phyloP scores from a whole-genome alignment of 2,797 vertebrate genomes.

The Pelodytes ibericus region DNA sequence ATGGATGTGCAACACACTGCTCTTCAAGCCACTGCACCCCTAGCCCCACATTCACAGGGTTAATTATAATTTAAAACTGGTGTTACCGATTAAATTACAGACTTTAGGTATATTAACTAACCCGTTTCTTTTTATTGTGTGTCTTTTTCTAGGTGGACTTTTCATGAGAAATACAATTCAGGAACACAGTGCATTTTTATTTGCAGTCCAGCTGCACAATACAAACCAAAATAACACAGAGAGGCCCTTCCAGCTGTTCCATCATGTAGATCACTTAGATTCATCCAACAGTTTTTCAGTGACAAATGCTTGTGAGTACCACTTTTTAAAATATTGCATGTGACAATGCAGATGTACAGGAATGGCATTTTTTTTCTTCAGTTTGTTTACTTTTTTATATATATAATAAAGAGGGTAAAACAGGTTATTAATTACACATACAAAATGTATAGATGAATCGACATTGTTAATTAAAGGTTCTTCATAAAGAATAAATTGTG shows the following conservation, averaged over 20 bases:
- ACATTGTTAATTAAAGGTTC: not conserved
- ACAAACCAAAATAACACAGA: slow-evolving; percentile 99
- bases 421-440: not conserved
- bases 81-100: not conserved
- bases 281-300: slow-evolving; percentile 99
- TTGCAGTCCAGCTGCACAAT: slow-evolving; percentile 99
- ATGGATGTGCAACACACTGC: no score
- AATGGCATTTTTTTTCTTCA: not conserved
- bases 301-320: slow-evolving; percentile 98
- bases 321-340: not conserved
- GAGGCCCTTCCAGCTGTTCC: slow-evolving; percentile 98
- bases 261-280: slow-evolving; percentile 98
- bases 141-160: slow-evolving; percentile 87
- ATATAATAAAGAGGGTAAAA: not conserved
- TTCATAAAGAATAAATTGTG: not conserved
- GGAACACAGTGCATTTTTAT: slow-evolving; percentile 98
- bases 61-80: not conserved
- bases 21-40: no score
- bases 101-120: not conserved
- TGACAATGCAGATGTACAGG: not conserved
- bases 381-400: not conserved
- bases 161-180: slow-evolving; percentile 99
- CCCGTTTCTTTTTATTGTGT: slow-evolving; percentile 2
- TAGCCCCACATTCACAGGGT: slow-evolving; percentile 11
- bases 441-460: not conserved